Base-by-base conservation (phyloP, 2,888 invertebrate species). In the Arrhopalites spinosus region DNA sequence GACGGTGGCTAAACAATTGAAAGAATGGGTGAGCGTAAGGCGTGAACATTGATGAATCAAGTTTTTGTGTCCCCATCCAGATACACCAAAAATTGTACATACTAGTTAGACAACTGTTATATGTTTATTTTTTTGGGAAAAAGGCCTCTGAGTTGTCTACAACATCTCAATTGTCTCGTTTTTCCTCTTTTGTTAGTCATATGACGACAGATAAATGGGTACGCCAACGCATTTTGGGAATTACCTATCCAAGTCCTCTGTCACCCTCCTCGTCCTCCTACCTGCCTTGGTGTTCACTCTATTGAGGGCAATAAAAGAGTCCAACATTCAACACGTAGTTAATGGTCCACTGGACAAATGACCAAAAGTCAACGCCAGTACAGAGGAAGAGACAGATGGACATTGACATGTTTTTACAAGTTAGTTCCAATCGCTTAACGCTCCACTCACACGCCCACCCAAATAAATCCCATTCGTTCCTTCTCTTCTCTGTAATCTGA, bases 1-100 rank as follows among this genome's bases (percentile, higher is more conserved):
- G 69, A 69, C 69, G 50, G 69, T 47, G 29, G 50, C 50, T n/a
- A 50, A 69, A 50, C 11, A 53, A 53, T 36, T 1, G n/a, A 20
- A 53, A 53, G 23, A 50, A 50, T 69, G 69, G n/a, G 67, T 15
- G 47, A 36, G 66, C 17, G 47, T 30, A 71, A 71, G 71, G 72
- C 72, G 72, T 72, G 72, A 72, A 72, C 72, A 61, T 72, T 61
- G 45, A 63, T 61, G 72, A 61, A 69, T 50, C 50, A 69, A 50
- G 27, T 50, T 50, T 36, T 73, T 77, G 71, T 77, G 17, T 29
- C 63, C 47, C n/a, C 47, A 13, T 20, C 53, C 53, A 53, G 8
- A 20, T 53, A 36, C n/a, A n/a, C n/a, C n/a, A n/a, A n/a, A 36
- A 7, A 36, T 11, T 36, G 36, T 36, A 36, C 36, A 36, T 11